These are phyloP conservation scores for Phymatocera aterrima DNA, from an alignment of 2,888 invertebrate genomes.

Conservation along the genomic window DNA sequence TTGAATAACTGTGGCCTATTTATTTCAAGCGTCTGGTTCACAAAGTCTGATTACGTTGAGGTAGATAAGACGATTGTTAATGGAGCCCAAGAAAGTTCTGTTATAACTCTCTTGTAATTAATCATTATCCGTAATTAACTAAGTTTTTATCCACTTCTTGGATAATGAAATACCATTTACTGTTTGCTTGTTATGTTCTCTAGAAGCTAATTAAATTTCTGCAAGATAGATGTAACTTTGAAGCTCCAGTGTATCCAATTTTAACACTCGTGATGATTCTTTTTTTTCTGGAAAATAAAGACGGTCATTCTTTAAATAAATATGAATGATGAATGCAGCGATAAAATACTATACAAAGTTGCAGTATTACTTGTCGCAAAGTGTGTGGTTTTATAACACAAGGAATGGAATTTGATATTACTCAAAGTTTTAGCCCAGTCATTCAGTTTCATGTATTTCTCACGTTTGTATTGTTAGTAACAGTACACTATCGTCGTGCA, in stretches of 20 bases:
- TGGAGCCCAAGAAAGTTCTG: no score
- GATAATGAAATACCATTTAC: no score
- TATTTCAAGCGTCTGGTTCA: background rate
- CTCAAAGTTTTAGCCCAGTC: conserved; percentile 10
- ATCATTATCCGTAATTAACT: no score
- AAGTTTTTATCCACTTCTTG: no score
- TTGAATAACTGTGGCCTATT: background rate
- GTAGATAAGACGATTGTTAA: conserved; percentile 27
- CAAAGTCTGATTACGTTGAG: background rate
- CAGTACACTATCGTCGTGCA: background rate
- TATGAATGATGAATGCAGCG: no score
- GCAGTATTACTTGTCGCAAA: no score
- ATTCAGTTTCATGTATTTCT: background rate
- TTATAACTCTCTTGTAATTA: no score
- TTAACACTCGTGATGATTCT: background rate
- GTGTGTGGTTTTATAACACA: no score
- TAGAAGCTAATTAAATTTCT: no score
- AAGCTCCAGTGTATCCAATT: no score
- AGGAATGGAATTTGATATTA: conserved; percentile 23
- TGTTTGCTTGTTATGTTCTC: no score
- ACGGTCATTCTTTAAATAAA: conserved; percentile 14
- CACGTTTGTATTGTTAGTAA: background rate
- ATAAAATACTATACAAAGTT: no score
- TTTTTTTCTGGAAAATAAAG: conserved; percentile 16
- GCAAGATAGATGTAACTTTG: background rate